Base-by-base conservation (phyloP, 2,888 invertebrate species). In the Diarsia brunnea region DNA sequence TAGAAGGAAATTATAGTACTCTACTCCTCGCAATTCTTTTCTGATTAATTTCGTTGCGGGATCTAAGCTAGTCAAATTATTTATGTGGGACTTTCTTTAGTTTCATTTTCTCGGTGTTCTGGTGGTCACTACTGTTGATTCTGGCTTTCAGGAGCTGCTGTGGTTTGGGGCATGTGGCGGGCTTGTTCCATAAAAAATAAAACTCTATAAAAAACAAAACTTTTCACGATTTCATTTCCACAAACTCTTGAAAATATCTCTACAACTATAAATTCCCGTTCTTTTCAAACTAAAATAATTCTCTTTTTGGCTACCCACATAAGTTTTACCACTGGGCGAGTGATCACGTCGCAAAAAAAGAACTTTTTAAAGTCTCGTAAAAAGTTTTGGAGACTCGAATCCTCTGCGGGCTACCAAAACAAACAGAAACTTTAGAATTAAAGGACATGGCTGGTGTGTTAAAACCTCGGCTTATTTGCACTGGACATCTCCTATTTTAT, bases 341-440 rank as follows among this genome's bases (percentile, higher is more conserved):
- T 78, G 88, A 82, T 81, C 85, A 84, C 84, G 80, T 85, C 69
- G 67, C 64, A 80, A 79, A 86, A 84, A 86, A 83, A 86, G 88
- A 79, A 72, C 0, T 64, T 89, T 89, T 72, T 78, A 73, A 89
- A 89, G 88, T 87, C 86, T 87, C 74, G 78, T 84, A 80, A 81
- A 84, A 88, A 91, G 86, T 90, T 90, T 75, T 31, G 69, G 78
- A 84, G 82, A 87, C 87, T 86, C 82, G 16, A 82, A 87, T 87
- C 88, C 88, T 78, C 86, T 86, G 89, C 82, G 84, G 82, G 87
- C 74, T 68, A 81, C 79, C 80, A 74, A 86, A 83, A 87, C 87
- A 88, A 85, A 89, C 79, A 87, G 76, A 69, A 86, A 89, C 84
- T 87, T 85, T 78, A 78, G 82, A 87, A 85, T 88, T 87, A 85